Conservation (phyloP, 2,113 vertebrate genomes). For the Glaucomys volans region DNA sequence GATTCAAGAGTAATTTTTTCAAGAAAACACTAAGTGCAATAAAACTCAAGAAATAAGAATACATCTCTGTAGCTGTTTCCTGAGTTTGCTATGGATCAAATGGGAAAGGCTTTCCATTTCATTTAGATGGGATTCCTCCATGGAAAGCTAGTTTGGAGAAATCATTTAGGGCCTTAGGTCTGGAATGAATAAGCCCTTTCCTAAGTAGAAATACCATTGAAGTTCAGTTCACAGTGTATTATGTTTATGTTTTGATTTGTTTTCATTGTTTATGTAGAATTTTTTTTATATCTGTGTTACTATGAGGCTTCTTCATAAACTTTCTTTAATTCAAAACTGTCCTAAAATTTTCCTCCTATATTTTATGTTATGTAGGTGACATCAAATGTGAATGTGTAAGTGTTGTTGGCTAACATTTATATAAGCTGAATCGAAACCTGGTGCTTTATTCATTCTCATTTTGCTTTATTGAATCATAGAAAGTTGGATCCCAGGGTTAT, state of each 20-base stretch:
- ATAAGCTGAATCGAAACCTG: background rate
- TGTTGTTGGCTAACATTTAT: background rate
- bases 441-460: background rate
- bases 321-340: conserved; percentile 7
- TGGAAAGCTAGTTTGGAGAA: conserved; percentile 52
- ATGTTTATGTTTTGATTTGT: background rate
- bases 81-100: background rate
- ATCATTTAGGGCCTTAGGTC: conserved; percentile 35
- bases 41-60: conserved; percentile 18
- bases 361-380: background rate
- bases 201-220: background rate
- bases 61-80: background rate
- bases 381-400: background rate
- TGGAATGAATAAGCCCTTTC: background rate
- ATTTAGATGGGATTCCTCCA: conserved; percentile 55
- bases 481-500: background rate
- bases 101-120: conserved; percentile 5
- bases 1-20: background rate
- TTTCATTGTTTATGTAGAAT: conserved; percentile 5
- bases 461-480: conserved; percentile 10
- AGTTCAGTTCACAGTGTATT: background rate
- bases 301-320: background rate
- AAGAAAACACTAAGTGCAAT: background rate
- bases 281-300: background rate
- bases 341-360: background rate